Conservation (phyloP, 2,113 vertebrate genomes). For the Sorex fumeus region DNA sequence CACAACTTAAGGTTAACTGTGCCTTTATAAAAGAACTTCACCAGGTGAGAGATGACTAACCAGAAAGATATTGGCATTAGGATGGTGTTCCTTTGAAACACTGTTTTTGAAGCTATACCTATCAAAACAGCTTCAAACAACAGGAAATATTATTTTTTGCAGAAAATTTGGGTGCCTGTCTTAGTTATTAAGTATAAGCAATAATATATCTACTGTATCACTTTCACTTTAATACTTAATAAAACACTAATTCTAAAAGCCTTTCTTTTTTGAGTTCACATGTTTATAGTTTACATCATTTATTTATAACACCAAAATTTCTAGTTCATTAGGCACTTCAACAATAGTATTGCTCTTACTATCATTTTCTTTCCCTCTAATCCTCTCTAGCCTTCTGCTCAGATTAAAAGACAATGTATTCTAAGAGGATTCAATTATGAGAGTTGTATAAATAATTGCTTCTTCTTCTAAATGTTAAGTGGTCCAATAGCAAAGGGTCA, state of each 20-base stretch:
- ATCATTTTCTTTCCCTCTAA: neutral
- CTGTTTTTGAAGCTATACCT: neutral
- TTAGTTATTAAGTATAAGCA: neutral
- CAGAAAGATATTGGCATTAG: neutral
- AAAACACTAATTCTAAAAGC: constrained; percentile 30
- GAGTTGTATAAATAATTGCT: neutral
- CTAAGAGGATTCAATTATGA: neutral
- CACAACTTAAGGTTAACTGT: neutral
- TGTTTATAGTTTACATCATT: neutral
- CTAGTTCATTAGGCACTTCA: neutral
- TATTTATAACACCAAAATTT: neutral
- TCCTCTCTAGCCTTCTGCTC: neutral
- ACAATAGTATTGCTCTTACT: neutral
- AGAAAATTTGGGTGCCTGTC: neutral
- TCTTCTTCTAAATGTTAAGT: neutral
- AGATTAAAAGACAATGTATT: neutral
- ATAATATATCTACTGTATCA: neutral
- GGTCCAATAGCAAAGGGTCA: neutral
- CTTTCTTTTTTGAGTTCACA: constrained; percentile 13
- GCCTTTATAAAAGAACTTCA: neutral
- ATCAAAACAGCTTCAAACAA: neutral
- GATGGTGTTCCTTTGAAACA: neutral
- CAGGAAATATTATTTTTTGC: neutral
- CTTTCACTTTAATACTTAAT: neutral
- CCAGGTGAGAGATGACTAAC: neutral